Evolutionary conservation across 2,113 vertebrate species (phyloP).

Genomic region (Perca fluviatilis): DNA sequence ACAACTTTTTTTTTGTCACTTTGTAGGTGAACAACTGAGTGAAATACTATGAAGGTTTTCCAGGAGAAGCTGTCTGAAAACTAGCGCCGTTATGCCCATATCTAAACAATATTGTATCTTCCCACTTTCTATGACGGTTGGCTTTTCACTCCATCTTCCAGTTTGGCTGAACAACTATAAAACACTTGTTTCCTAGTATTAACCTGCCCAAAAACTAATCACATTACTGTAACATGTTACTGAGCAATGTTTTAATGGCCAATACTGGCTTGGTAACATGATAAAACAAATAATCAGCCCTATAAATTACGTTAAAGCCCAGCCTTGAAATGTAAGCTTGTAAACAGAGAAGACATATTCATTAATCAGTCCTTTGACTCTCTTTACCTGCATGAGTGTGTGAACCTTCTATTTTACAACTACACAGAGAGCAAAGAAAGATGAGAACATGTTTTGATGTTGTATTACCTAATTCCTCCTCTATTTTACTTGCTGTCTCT

Average conservation of each 20-base stretch:
- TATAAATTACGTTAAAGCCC: background rate
- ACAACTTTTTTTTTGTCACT: no score
- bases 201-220: background rate
- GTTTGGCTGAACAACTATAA: background rate
- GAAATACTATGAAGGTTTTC: background rate
- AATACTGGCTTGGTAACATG: background rate
- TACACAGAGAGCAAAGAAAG: background rate
- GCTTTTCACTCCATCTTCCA: no score
- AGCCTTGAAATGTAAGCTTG: background rate
- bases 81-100: no score
- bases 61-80: no score
- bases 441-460: background rate
- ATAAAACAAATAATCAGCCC: background rate
- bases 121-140: no score
- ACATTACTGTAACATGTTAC: no score
- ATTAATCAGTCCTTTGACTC: background rate
- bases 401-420: background rate
- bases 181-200: background rate
- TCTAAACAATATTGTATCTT: no score
- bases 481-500: constrained; percentile 1
- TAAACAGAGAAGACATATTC: background rate
- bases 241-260: background rate
- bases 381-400: background rate
- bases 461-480: background rate
- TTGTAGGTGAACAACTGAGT: no score